Evolutionary conservation across 2,888 invertebrate species (phyloP), one percentile per base, ranked within the genome.

Genomic region (Cheilosia urbana): DNA sequence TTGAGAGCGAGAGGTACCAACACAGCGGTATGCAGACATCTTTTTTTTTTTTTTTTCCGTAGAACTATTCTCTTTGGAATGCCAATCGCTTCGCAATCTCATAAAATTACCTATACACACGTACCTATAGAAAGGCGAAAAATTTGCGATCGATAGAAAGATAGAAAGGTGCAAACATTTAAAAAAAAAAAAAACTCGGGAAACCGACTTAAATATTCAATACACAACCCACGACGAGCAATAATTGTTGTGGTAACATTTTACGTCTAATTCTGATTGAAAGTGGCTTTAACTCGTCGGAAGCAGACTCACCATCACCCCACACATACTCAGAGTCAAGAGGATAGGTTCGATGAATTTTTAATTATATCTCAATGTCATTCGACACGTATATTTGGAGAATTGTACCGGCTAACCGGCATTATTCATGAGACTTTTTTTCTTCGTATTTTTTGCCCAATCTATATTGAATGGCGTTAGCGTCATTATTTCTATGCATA

Each of bases 291-390:
- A 49, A 11, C 19, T 19, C 17, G 9, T 19, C 47, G 17, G 9
- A 19, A 19, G 9, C 11, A 9, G 17, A 9, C 9, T 3, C 19
- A 47, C 17, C 17, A 17, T 9, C n/a, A n/a, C 17, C 17, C 9
- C 47, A 17, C 17, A 7, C n/a, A 2, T 24, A 47, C 27, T 13
- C 27, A 19, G 15, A 42, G 53, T 21, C 42, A 42, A 51, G 72
- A 21, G 42, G 68, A 78, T 37, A 57, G 63, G 71, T 78, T 65
- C 71, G 78, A 79, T 65, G 78, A 49, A 69, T 77, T 77, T 69
- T 71, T 65, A 78, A 78, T 78, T 78, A 71, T 63, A 71, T 69
- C 58, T 65, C 81, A 81, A 76, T 81, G 81, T 58, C 81, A 71
- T 37, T 58, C 57, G 11, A 19, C 49, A 19, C 57, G 75, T 42